Evolutionary conservation across 2,888 invertebrate genomes (phyloP).

Genomic region (Hyppa rectilinea): DNA sequence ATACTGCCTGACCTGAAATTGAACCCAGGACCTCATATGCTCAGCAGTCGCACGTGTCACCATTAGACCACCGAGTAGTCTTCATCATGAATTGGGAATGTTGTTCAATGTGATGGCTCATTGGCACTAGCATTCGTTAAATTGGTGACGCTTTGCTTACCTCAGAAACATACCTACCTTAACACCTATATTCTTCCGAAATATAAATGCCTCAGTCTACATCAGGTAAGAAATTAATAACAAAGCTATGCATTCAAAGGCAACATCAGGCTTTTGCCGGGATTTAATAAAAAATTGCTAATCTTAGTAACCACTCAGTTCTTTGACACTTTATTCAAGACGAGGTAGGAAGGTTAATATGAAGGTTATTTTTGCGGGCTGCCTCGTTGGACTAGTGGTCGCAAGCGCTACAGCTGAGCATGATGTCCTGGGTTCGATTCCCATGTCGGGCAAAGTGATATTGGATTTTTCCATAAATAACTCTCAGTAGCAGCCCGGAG

Average conservation of each 20-base stretch:
- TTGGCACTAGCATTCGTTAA: neutral
- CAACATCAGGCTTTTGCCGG: neutral
- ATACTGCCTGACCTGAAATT: too few species aligned
- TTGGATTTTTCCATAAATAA: too few species aligned
- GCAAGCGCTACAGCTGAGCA: too few species aligned
- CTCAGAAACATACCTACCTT: neutral
- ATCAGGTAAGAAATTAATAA: constrained; percentile 12
- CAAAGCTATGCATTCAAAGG: constrained; percentile 24
- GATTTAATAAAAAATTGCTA: constrained; percentile 25
- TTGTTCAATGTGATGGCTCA: too few species aligned
- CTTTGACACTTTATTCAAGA: constrained; percentile 21
- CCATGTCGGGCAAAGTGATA: too few species aligned
- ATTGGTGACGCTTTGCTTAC: neutral
- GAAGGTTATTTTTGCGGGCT: constrained; percentile 1
- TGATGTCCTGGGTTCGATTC: too few species aligned
- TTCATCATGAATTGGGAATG: neutral
- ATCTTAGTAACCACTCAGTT: constrained; percentile 19
- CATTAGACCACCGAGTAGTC: neutral
- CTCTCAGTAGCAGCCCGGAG: too few species aligned
- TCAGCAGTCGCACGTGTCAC: too few species aligned
- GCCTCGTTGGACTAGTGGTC: too few species aligned
- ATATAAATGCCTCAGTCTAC: constrained; percentile 5
- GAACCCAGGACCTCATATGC: too few species aligned
- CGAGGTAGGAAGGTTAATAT: constrained; percentile 11
- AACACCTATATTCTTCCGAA: neutral